These are phyloP conservation scores for Carcharodon carcharias DNA, from an alignment of 2,797 vertebrate genomes.

Conservation along the genomic window DNA sequence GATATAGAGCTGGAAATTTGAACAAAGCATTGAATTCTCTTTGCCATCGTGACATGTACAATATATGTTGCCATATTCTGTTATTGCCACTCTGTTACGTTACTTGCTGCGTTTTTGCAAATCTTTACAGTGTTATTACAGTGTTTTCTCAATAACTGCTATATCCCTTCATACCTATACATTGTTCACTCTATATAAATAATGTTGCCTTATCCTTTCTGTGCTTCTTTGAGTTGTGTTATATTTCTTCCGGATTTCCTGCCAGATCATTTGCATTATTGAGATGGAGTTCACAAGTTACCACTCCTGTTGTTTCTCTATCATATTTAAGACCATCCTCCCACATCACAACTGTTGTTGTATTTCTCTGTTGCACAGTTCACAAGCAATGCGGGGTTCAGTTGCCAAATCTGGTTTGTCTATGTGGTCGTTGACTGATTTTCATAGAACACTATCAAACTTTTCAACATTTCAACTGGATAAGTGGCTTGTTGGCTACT, in stretches of 20 bases:
- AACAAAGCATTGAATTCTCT: not conserved
- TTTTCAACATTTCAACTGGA: not conserved
- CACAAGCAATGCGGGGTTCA: not conserved
- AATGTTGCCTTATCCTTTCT: not conserved
- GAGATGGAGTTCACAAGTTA: slow-evolving; percentile 23
- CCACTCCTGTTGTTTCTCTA: slow-evolving; percentile 22
- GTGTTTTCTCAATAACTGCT: not conserved
- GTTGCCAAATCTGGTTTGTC: slow-evolving; percentile 11
- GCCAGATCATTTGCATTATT: not conserved
- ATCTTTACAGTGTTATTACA: not conserved
- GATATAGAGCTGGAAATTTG: not conserved
- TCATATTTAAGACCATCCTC: slow-evolving; percentile 7
- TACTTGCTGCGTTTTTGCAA: not conserved
- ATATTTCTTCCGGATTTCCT: not conserved
- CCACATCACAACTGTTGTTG: slow-evolving; percentile 23
- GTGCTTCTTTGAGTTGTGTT: not conserved
- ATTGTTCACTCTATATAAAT: not conserved
- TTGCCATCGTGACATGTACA: not conserved
- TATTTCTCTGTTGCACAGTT: slow-evolving; percentile 18
- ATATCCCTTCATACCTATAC: not conserved
- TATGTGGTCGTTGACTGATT: slow-evolving; percentile 17
- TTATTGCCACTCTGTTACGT: not conserved
- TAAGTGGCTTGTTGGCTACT: not conserved
- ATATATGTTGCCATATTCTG: not conserved
- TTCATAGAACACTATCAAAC: not conserved